phyloP scores from a whole-genome alignment of 2,797 vertebrate genomes.

The Anniella stebbinsi region DNA sequence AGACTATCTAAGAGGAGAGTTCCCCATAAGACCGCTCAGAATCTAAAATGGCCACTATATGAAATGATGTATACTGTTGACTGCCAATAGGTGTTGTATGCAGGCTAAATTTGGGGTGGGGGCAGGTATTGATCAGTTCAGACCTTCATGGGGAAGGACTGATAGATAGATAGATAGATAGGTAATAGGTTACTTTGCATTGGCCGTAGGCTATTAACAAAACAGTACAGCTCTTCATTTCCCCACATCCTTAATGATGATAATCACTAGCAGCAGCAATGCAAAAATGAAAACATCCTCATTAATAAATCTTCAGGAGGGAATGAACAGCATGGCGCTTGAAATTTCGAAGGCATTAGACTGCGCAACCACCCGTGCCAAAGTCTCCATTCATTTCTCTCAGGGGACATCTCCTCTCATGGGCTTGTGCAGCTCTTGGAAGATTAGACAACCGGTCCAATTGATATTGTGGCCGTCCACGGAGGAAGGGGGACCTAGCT shows the following conservation, averaged over 20 bases:
- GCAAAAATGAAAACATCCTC: not conserved
- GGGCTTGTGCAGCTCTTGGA: not conserved
- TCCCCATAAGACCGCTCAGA: too few relatives aligned
- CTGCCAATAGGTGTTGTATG: too few relatives aligned
- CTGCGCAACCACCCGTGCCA: rapidly evolving
- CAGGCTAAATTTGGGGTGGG: too few relatives aligned
- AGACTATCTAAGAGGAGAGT: too few relatives aligned
- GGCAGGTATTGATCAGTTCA: too few relatives aligned
- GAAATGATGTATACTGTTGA: too few relatives aligned
- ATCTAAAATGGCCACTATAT: too few relatives aligned
- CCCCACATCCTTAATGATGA: too few relatives aligned
- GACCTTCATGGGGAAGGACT: too few relatives aligned
- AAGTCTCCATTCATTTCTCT: not conserved
- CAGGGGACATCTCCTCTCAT: too few relatives aligned
- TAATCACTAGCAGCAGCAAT: not conserved
- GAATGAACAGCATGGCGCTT: rapidly evolving
- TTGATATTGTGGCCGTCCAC: conserved; percentile 10
- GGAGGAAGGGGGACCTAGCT: not conserved
- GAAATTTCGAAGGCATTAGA: rapidly evolving
- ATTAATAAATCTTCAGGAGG: not conserved
- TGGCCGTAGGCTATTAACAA: not conserved
- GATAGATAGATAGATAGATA: too few relatives aligned
- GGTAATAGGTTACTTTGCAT: not conserved
- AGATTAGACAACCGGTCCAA: conserved; percentile 57
- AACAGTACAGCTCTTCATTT: not conserved